A percentile compares a stretch with the other conserved stretches of the same genome.
Evolutionary conservation across 2,113 vertebrate genomes (phyloP).

Genomic region (Periophthalmus modestus): DNA sequence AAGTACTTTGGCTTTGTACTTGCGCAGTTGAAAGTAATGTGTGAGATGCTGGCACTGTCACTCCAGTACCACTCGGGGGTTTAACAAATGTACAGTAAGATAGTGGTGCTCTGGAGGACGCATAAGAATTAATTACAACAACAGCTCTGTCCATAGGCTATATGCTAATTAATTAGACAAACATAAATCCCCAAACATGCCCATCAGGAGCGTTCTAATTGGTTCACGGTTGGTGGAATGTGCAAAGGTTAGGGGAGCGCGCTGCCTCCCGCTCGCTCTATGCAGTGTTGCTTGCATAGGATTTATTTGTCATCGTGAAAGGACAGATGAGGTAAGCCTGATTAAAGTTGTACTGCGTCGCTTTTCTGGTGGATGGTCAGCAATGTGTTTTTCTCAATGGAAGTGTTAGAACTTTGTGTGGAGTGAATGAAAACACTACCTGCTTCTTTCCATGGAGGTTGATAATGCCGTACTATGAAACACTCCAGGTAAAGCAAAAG

Average conservation of each 20-base stretch:
- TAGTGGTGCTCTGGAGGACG: conserved; percentile 37
- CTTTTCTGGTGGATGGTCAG: no score
- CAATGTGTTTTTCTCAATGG: no score
- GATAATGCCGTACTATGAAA: no score
- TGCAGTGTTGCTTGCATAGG: conserved; percentile 19
- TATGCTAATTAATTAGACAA: conserved; percentile 71
- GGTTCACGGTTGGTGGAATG: conserved; percentile 36
- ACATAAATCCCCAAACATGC: conserved; percentile 63
- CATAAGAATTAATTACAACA: conserved; percentile 60
- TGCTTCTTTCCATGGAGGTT: no score
- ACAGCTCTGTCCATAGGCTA: conserved; percentile 59
- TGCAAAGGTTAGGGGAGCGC: conserved; percentile 38
- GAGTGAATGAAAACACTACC: no score
- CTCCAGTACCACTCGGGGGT: conserved; percentile 32
- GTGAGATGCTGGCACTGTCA: conserved; percentile 30
- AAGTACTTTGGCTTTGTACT: conserved; percentile 32
- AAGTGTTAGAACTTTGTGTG: no score
- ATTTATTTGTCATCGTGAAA: conserved; percentile 40
- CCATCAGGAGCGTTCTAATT: conserved; percentile 68
- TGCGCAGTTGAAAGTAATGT: conserved; percentile 46
- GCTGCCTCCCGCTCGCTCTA: conserved; percentile 24
- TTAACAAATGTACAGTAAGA: conserved; percentile 52
- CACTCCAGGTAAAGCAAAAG: no score
- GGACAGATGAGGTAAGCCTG: conserved; percentile 9
- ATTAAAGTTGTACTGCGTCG: no score